Conservation (phyloP, 35 echinoderm and acorn worm species). For the Heliocidaris tuberculata region DNA sequence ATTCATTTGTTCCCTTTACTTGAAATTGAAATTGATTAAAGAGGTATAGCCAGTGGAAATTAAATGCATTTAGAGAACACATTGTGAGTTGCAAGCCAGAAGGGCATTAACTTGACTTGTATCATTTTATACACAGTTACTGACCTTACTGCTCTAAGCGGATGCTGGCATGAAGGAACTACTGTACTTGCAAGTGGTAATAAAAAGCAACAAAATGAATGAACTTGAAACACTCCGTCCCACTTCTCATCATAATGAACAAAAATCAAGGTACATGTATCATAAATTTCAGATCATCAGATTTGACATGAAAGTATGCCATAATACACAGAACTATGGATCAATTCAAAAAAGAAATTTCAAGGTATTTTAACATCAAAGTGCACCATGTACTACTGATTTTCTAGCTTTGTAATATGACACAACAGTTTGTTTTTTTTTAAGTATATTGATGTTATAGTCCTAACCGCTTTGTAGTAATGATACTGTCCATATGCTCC, state of each 20-base stretch:
- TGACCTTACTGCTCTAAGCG: too few relatives aligned
- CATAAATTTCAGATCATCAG: background rate
- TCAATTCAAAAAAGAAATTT: background rate
- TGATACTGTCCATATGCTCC: too few relatives aligned
- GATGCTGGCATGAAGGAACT: too few relatives aligned
- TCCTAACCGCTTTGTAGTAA: too few relatives aligned
- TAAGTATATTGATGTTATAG: too few relatives aligned
- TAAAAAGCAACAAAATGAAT: too few relatives aligned
- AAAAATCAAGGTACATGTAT: conserved; percentile 8
- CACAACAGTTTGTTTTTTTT: too few relatives aligned
- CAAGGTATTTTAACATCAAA: background rate
- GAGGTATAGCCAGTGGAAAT: background rate
- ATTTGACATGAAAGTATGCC: background rate
- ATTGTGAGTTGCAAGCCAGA: background rate
- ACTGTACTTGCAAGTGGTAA: too few relatives aligned
- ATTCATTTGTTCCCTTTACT: too few relatives aligned
- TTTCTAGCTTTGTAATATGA: background rate
- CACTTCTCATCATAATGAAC: background rate
- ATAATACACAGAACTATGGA: background rate
- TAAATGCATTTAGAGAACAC: background rate
- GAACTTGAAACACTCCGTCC: background rate
- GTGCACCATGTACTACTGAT: background rate
- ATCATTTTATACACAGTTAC: too few relatives aligned
- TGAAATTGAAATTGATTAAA: too few relatives aligned
- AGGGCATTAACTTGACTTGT: too few relatives aligned